These are phyloP conservation scores for Taurulus bubalis DNA, from an alignment of 2,113 vertebrate species.

Conservation along the genomic window DNA sequence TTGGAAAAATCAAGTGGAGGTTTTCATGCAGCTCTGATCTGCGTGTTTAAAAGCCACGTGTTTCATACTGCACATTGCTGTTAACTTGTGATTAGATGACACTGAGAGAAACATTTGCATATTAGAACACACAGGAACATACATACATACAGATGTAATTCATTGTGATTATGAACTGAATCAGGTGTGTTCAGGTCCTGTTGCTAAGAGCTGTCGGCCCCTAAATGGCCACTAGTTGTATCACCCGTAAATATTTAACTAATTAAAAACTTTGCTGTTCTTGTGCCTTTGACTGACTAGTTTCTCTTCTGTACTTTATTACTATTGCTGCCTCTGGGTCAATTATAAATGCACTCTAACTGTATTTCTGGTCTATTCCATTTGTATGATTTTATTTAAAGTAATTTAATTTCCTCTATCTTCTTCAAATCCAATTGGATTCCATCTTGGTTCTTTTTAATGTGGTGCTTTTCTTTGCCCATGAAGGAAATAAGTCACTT, in stretches of 20 bases:
- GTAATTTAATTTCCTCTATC: not conserved
- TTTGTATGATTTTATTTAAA: not conserved
- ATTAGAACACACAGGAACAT: not conserved
- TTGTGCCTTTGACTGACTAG: not conserved
- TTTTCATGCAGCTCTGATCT: not conserved
- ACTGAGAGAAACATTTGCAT: not conserved
- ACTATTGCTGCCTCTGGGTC: not conserved
- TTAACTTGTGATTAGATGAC: not conserved
- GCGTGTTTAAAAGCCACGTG: not conserved
- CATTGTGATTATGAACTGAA: not conserved
- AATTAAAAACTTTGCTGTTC: not conserved
- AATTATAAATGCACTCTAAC: not conserved
- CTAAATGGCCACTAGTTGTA: conserved; percentile 16
- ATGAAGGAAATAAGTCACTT: not conserved
- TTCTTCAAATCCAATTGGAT: not conserved
- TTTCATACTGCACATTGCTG: not conserved
- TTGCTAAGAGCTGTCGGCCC: not conserved
- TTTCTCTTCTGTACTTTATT: not conserved
- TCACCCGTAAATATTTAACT: not conserved
- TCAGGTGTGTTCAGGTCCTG: not conserved
- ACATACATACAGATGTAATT: not conserved
- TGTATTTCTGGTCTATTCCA: not conserved
- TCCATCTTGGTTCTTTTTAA: not conserved
- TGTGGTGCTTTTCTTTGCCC: not conserved
- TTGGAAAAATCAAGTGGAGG: not conserved